A percentile compares a stretch with the other conserved stretches of the same genome.
phyloP scores from a whole-genome alignment of 2,888 invertebrate genomes.

The Trissoscelio sp. region DNA sequence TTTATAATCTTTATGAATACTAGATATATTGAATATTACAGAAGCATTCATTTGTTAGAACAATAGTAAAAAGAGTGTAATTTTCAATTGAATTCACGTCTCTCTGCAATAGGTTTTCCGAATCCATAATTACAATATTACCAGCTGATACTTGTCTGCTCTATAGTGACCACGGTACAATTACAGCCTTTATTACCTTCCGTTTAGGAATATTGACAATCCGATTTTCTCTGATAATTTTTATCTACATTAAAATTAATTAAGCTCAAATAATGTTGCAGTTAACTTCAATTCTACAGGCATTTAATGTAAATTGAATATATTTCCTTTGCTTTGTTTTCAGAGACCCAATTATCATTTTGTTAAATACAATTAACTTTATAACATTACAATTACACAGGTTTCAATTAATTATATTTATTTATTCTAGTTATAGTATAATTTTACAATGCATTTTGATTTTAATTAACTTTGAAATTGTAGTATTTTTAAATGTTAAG shows the following conservation, averaged over 20 bases:
- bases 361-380: too few relatives aligned
- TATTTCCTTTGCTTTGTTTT: not conserved
- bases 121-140: conserved; percentile 48
- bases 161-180: conserved; percentile 26
- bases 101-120: conserved; percentile 40
- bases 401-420: too few relatives aligned
- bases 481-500: too few relatives aligned
- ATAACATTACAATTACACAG: too few relatives aligned
- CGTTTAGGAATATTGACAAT: conserved; percentile 14
- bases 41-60: too few relatives aligned
- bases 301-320: not conserved
- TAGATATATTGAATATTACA: too few relatives aligned
- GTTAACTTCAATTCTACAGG: not conserved
- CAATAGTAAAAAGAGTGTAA: conserved; percentile 11
- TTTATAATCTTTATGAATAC: too few relatives aligned
- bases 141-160: conserved; percentile 19
- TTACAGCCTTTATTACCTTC: conserved; percentile 34
- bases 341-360: not conserved
- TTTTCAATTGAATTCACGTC: conserved; percentile 24
- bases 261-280: conserved; percentile 1
- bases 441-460: too few relatives aligned
- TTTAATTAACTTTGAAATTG: too few relatives aligned
- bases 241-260: conserved; percentile 26
- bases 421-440: too few relatives aligned
- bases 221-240: not conserved